phyloP scores from a whole-genome alignment of 1,140 invertebrate genomes.

The Varroa destructor region DNA sequence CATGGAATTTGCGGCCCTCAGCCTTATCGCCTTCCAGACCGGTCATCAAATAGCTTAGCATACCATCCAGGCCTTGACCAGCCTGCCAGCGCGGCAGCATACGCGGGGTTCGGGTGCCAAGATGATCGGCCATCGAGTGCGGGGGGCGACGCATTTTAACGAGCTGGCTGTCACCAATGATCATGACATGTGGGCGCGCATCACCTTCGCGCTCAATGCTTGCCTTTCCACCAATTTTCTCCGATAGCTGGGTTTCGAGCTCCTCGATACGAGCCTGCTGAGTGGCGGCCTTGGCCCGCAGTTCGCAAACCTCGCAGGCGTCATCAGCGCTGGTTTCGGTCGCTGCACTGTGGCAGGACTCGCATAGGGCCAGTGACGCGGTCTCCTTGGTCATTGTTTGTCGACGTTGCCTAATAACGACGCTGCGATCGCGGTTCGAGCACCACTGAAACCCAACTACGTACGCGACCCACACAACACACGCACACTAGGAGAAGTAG shows the following conservation, averaged over 20 bases:
- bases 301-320: not conserved
- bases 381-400: too few relatives aligned
- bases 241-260: conserved; percentile 9
- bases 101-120: conserved; percentile 15
- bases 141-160: conserved; percentile 2
- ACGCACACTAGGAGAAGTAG: too few relatives aligned
- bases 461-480: too few relatives aligned
- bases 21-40: conserved; percentile 12
- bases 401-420: too few relatives aligned
- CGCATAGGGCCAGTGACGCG: conserved; percentile 14
- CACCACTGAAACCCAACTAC: too few relatives aligned
- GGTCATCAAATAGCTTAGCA: conserved; percentile 1
- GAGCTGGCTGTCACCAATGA: conserved; percentile 15
- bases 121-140: conserved; percentile 11
- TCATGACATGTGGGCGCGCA: conserved; percentile 3
- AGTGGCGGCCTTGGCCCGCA: conserved; percentile 4
- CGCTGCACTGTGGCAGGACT: conserved; percentile 9
- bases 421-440: too few relatives aligned
- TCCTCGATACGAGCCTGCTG: conserved; percentile 20
- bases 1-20: conserved; percentile 5
- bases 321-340: not conserved
- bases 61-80: not conserved
- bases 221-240: not conserved
- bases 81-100: conserved; percentile 16
- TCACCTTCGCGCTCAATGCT: conserved; percentile 3